Evolutionary conservation across 2,888 invertebrate genomes (phyloP).

Genomic region (Tribolium freemani): DNA sequence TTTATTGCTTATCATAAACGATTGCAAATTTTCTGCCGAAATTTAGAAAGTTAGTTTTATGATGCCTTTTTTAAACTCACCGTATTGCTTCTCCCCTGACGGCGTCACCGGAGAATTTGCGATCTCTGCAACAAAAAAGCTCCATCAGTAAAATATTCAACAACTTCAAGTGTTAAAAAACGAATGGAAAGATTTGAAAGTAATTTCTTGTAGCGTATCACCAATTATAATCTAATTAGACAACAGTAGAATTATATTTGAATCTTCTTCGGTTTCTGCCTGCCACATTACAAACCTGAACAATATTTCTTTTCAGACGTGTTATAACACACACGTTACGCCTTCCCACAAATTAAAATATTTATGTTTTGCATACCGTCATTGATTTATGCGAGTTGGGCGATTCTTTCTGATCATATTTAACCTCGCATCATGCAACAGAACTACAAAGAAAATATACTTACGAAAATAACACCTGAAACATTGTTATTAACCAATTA

Average conservation of each 20-base stretch:
- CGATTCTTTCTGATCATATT: constrained; percentile 36
- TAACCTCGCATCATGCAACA: constrained; percentile 30
- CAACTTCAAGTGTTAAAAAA: neutral
- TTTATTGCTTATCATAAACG: constrained; percentile 47
- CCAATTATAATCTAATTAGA: constrained; percentile 64
- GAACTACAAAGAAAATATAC: constrained; percentile 5
- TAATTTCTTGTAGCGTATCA: constrained; percentile 52
- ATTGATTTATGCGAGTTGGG: constrained; percentile 50
- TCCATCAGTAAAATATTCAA: neutral
- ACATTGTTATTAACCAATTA: constrained; percentile 16
- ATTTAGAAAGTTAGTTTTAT: constrained; percentile 41
- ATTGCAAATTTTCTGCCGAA: constrained; percentile 38
- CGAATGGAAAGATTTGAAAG: constrained; percentile 40
- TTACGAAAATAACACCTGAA: neutral
- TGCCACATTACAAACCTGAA: constrained; percentile 52
- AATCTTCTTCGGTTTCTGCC: constrained; percentile 44
- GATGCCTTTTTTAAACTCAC: constrained; percentile 55
- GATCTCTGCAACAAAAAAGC: constrained; percentile 62
- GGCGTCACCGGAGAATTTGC: constrained; percentile 61
- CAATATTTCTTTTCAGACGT: constrained; percentile 64
- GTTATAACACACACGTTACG: constrained; percentile 64
- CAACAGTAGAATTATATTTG: constrained; percentile 49
- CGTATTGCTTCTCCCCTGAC: constrained; percentile 62
- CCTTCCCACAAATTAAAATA: constrained; percentile 66
- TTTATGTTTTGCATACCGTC: constrained; percentile 64